Conservation (phyloP, 2,888 invertebrate genomes). For the Prostheceraeus crozeri region DNA sequence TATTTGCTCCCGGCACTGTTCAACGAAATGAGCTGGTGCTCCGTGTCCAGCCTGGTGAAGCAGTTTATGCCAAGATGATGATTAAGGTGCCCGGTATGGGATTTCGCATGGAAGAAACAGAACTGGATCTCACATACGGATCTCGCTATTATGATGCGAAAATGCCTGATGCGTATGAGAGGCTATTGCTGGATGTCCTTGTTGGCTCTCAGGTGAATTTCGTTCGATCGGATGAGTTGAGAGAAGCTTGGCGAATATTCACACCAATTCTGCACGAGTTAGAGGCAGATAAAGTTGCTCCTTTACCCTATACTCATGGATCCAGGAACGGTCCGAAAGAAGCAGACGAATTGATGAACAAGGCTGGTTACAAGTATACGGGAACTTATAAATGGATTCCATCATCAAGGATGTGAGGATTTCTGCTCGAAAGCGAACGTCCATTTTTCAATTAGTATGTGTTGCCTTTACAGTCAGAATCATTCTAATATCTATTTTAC, state of each 20-base stretch:
- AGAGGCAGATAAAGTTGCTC: constrained; percentile 68
- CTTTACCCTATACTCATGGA: constrained; percentile 71
- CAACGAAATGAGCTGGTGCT: constrained; percentile 83
- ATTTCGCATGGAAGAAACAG: constrained; percentile 94
- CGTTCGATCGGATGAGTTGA: constrained; percentile 88
- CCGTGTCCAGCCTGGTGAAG: constrained; percentile 95
- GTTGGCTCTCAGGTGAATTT: constrained; percentile 98
- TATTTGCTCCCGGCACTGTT: constrained; percentile 70
- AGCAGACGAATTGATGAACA: constrained; percentile 71
- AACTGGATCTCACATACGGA: constrained; percentile 88
- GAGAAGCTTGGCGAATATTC: constrained; percentile 95
- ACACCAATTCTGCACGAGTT: constrained; percentile 78
- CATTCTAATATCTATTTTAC: too few species aligned
- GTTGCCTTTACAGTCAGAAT: too few species aligned
- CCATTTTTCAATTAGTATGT: too few species aligned
- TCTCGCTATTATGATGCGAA: constrained; percentile 80
- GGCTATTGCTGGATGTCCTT: constrained; percentile 91
- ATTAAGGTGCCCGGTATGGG: constrained; percentile 95
- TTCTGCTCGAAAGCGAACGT: too few species aligned
- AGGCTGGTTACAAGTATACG: constrained; percentile 80
- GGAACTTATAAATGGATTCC: constrained; percentile 98
- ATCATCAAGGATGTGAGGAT: too few species aligned
- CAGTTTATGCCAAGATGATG: constrained; percentile 95
- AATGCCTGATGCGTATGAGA: constrained; percentile 93
- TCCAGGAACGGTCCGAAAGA: constrained; percentile 73